Evolutionary conservation across 2,888 invertebrate genomes (phyloP).

Genomic region (Pachycephus smyrnensis): DNA sequence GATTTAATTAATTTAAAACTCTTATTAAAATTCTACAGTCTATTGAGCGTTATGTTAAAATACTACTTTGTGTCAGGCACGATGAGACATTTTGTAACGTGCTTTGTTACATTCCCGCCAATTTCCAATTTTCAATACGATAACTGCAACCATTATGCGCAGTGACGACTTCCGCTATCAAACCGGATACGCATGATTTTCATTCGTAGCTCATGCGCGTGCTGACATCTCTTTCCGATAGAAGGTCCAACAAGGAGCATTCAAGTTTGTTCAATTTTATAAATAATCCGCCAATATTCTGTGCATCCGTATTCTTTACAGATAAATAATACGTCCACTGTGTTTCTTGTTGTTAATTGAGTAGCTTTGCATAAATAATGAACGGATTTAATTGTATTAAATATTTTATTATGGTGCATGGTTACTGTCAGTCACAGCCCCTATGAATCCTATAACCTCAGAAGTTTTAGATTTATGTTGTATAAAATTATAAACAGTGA

Average conservation of each 20-base stretch:
- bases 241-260: slow-evolving; percentile 9
- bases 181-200: background rate
- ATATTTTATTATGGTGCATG: background rate
- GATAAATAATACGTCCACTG: background rate
- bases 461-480: background rate
- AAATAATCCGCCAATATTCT: slow-evolving; percentile 17
- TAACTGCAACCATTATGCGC: background rate
- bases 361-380: background rate
- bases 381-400: background rate
- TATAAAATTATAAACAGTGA: background rate
- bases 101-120: background rate
- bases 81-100: background rate
- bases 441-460: background rate
- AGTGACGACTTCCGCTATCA: background rate
- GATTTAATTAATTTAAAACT: slow-evolving; percentile 26
- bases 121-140: background rate
- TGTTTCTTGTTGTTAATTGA: background rate
- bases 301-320: slow-evolving; percentile 10
- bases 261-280: slow-evolving; percentile 11
- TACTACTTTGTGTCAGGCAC: background rate
- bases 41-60: background rate
- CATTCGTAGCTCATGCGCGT: background rate
- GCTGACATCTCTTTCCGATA: slow-evolving; percentile 20
- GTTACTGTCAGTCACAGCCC: background rate
- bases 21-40: background rate